Conservation (phyloP, 2,888 invertebrate species). For the Stramonita haemastoma region DNA sequence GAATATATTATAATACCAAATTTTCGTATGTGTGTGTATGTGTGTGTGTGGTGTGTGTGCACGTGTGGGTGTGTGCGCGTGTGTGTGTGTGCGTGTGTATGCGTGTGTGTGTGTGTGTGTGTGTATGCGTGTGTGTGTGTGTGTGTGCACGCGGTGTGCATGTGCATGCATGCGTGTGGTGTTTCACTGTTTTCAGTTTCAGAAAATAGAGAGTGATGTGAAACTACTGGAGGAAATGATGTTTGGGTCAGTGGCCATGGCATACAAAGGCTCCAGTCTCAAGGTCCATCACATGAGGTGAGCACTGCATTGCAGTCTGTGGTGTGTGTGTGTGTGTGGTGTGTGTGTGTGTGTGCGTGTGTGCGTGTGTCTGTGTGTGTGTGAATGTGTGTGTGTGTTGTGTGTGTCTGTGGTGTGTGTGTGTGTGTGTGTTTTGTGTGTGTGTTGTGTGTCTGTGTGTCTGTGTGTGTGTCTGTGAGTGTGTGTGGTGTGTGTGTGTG, state of each 20-base stretch:
- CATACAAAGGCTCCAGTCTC: constrained; percentile 89
- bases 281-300: constrained; percentile 86
- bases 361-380: background rate
- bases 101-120: constrained; percentile 14
- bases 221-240: constrained; percentile 92
- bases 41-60: constrained; percentile 20
- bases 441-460: too few species aligned
- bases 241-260: constrained; percentile 93
- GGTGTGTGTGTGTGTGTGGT: background rate
- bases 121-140: constrained; percentile 24
- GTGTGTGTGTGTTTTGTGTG: too few species aligned
- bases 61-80: too few species aligned
- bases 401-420: too few species aligned
- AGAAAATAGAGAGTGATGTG: constrained; percentile 81
- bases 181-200: constrained; percentile 55
- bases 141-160: background rate
- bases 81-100: too few species aligned
- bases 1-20: too few species aligned
- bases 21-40: constrained; percentile 17
- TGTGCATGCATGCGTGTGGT: background rate
- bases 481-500: too few species aligned
- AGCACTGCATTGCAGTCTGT: background rate
- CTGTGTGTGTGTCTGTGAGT: too few species aligned
- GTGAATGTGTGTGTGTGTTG: constrained; percentile 29
- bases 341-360: background rate